phyloP scores from a whole-genome alignment of 2,113 vertebrate genomes.

The Gasterosteus nipponicus region DNA sequence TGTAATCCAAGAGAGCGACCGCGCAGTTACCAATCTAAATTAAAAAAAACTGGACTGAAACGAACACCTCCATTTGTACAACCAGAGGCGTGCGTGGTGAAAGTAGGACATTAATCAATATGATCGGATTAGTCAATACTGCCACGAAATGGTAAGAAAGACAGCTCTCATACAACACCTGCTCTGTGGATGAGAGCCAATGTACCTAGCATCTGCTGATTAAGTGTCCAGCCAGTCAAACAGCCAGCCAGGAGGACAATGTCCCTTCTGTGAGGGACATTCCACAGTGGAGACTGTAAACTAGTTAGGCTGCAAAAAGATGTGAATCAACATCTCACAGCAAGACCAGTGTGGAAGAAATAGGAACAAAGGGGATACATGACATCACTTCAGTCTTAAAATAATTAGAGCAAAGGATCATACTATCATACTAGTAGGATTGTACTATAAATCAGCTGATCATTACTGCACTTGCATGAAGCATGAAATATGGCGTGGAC shows the following conservation, averaged over 20 bases:
- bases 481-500: not conserved
- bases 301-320: not conserved
- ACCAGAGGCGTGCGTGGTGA: not conserved
- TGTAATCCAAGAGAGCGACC: too few species aligned
- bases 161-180: slow-evolving; percentile 26
- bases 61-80: not conserved
- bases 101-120: not conserved
- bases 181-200: slow-evolving; percentile 30
- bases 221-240: slow-evolving; percentile 41
- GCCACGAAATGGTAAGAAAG: slow-evolving; percentile 30
- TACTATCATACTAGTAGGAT: too few species aligned
- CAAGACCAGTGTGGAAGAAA: not conserved
- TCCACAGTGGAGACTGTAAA: not conserved
- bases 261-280: slow-evolving; percentile 36
- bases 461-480: not conserved
- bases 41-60: not conserved
- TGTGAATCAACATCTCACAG: not conserved
- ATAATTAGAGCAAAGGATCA: not conserved
- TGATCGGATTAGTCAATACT: not conserved
- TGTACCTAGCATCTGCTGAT: slow-evolving; percentile 46
- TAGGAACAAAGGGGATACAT: not conserved
- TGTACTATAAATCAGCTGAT: not conserved
- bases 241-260: slow-evolving; percentile 38
- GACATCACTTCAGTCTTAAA: not conserved
- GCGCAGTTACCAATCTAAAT: not conserved